Conservation (phyloP, 2,797 vertebrate species). For the Sebastolobus altivelis region DNA sequence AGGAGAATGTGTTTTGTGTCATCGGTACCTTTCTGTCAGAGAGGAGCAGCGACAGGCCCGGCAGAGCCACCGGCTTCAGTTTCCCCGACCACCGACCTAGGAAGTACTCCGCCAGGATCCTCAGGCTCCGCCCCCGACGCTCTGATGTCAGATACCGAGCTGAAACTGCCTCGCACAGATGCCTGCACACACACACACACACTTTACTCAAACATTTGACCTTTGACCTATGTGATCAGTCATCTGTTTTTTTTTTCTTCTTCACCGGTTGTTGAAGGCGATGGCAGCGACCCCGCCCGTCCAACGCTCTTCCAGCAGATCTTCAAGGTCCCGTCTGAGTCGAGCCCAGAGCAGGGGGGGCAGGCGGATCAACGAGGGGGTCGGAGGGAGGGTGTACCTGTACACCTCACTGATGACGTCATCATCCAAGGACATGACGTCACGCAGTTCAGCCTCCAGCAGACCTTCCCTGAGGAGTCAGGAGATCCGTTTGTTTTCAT, state of each 20-base stretch:
- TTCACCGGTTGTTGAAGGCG: slow-evolving; percentile 81
- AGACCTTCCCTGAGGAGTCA: slow-evolving; percentile 83
- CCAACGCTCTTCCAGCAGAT: slow-evolving; percentile 82
- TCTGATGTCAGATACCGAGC: slow-evolving; percentile 78
- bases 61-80: slow-evolving; percentile 83
- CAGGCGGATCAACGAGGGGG: slow-evolving; percentile 82
- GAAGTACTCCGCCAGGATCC: slow-evolving; percentile 87
- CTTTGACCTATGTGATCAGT: not conserved
- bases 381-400: slow-evolving; percentile 80
- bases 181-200: slow-evolving; percentile 72
- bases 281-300: slow-evolving; percentile 76
- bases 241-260: not conserved
- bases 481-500: not conserved
- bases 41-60: slow-evolving; percentile 77
- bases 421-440: slow-evolving; percentile 89
- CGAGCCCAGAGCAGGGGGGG: slow-evolving; percentile 87
- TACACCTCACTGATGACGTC: slow-evolving; percentile 87
- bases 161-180: slow-evolving; percentile 78
- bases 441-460: slow-evolving; percentile 88
- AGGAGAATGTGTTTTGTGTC: not conserved
- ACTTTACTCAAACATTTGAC: not conserved
- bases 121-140: slow-evolving; percentile 73
- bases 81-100: slow-evolving; percentile 86
- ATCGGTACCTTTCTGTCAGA: slow-evolving; percentile 87
- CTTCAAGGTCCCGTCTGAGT: slow-evolving; percentile 81